Evolutionary conservation across 2,113 vertebrate genomes (phyloP).

Genomic region (Passer montanus): DNA sequence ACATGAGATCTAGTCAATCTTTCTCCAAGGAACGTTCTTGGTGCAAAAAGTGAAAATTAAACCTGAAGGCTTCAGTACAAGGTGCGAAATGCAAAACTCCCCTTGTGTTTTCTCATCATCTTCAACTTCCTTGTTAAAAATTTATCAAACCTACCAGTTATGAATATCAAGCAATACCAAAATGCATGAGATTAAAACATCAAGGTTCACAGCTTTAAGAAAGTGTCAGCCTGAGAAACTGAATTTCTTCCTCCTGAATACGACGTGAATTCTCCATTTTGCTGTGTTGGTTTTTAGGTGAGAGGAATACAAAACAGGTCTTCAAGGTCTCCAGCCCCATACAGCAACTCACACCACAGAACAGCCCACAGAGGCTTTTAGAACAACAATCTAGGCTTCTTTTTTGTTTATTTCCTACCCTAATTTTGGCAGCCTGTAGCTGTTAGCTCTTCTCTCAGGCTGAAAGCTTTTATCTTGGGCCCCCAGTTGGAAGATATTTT

Average conservation of each 20-base stretch:
- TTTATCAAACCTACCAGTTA: constrained; percentile 66
- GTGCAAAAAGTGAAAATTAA: constrained; percentile 69
- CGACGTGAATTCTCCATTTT: constrained; percentile 26
- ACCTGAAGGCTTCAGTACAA: constrained; percentile 44
- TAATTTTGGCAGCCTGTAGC: neutral
- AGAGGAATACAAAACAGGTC: constrained; percentile 46
- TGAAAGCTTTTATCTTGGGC: neutral
- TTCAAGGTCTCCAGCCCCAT: neutral
- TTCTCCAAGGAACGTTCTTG: neutral
- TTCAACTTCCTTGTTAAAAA: constrained; percentile 71
- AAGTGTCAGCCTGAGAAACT: constrained; percentile 48
- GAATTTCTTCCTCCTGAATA: constrained; percentile 20
- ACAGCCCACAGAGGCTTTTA: neutral
- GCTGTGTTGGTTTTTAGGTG: neutral
- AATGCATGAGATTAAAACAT: constrained; percentile 74
- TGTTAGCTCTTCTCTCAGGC: neutral
- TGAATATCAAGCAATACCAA: constrained; percentile 65
- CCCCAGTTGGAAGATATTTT: neutral
- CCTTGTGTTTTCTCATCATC: constrained; percentile 50
- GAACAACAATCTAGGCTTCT: neutral
- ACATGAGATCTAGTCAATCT: neutral
- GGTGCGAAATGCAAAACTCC: constrained; percentile 46
- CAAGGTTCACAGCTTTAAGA: constrained; percentile 59
- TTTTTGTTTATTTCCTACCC: neutral
- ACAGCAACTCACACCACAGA: neutral